Evolutionary conservation across 2,797 vertebrate species (phyloP).

Genomic region (Acropternis orthonyx): DNA sequence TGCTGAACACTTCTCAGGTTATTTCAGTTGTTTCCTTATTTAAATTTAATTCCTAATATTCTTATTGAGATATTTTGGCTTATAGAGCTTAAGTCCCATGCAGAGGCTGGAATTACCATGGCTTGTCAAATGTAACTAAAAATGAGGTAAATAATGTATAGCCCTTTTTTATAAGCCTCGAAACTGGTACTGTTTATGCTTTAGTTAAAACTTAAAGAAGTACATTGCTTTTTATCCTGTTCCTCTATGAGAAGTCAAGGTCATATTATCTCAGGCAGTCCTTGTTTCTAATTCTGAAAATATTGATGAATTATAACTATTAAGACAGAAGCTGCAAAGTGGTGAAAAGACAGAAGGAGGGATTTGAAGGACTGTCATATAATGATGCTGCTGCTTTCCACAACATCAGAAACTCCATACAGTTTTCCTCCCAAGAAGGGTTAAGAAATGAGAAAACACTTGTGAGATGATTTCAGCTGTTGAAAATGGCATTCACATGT

Average conservation of each 20-base stretch:
- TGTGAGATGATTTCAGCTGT: neutral
- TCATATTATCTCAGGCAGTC: neutral
- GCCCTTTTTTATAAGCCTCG: neutral
- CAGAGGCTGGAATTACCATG: neutral
- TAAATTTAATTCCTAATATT: neutral
- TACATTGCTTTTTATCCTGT: neutral
- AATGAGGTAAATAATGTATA: neutral
- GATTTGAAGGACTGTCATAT: neutral
- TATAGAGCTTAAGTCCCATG: neutral
- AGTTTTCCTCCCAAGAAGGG: neutral
- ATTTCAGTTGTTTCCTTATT: neutral
- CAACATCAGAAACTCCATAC: neutral
- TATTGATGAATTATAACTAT: neutral
- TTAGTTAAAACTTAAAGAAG: neutral
- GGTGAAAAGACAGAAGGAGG: neutral
- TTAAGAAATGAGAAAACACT: neutral
- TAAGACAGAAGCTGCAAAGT: neutral
- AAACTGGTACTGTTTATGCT: neutral
- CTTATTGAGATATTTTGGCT: neutral
- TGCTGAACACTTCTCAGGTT: neutral
- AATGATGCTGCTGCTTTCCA: neutral
- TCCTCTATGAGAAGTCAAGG: neutral
- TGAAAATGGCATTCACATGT: neutral
- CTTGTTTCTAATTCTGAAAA: neutral
- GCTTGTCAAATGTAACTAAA: neutral